Base-by-base conservation (phyloP, 2,113 vertebrate genomes). In the Microtus pennsylvanicus region DNA sequence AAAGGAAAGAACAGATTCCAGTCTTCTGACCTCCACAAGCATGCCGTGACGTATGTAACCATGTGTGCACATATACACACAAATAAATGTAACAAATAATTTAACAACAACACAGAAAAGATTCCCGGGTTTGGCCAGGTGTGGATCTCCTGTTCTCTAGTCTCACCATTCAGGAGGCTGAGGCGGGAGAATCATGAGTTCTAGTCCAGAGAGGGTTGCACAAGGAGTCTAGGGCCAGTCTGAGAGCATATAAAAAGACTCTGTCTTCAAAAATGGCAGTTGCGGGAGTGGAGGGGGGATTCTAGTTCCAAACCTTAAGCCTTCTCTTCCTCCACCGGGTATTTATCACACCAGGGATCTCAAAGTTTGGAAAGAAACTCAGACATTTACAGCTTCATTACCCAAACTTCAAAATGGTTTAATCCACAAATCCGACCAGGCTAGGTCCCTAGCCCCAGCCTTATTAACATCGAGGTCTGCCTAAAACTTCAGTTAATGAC, bases 381-480 rank as follows among this genome's bases (percentile, higher is more conserved):
- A 65, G 92, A 30, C 92, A 96, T 97, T 97, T 97, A 96, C 81
- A 96, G 89, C 90, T 50, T 95, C 95, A 97, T 97, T 95, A 97
- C 91, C 89, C 83, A 85, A 95, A 97, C 96, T 97, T 97, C 94
- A 97, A 97, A 97, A 96, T 92, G 83, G 63, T 89, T 96, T 96
- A 94, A 91, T 95, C 95, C 88, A 97, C 89, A 97, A 94, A 93
- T 38, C 92, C 35, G 61, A 89, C n/a, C 92, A 90, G 76, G 42
- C 78, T 76, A 30, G 82, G 87, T 93, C 76, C 81, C 85, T 87
- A 58, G 91, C 65, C 90, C 89, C 35, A 61, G 90, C 82, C 91
- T 95, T 91, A 88, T 85, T 95, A 96, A 94, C 87, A 87, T 58
- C 8, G 4, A 92, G 45, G 78, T 95, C 88, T 91, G 69, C 35